Base-by-base conservation (phyloP, 2,888 invertebrate species). In the Octodonta nipae region DNA sequence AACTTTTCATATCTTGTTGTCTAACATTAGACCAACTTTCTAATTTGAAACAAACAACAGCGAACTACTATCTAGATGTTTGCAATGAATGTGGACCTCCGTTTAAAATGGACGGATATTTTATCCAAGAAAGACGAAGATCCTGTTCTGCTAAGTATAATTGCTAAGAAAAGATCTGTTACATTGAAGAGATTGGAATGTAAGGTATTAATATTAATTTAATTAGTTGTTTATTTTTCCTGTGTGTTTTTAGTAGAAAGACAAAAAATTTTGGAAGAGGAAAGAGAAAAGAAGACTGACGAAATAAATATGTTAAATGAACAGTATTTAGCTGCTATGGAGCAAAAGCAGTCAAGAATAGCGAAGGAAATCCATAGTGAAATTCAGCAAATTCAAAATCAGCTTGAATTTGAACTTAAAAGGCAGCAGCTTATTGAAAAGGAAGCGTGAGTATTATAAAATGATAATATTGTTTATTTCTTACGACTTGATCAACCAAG, bases 151-250 rank as follows among this genome's bases (percentile, higher is more conserved):
- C 35, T 57, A 30, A 47, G 47, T 33, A 42, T 58, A 28, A 50
- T 59, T 26, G 54, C 56, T 0, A 55, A 50, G 28, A 58, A 61
- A 43, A 38, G 58, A 14, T 49, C 52, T 2, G 41, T 43, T 2
- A 58, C 60, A 3, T 43, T 61, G 28, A 49, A 43, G 35, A 48
- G 58, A 42, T 43, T 62, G 7, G 60, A 60, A 47, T 40, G 61
- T 61, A 50, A 54, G 52, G 49, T 7, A 3, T 10, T 27, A 11
- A 22, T 11, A 16, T 33, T 20, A 26, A 11, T 33, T 15, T 17
- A 26, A 20, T 22, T 14, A 13, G 13, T 15, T n/a, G 7, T 8
- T 17, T 14, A n/a, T 16, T 35, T 24, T 30, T 20, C 27, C 24
- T 31, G 3, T 8, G 6, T 32, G 17, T 34, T 45, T 47, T 42